Conservation (phyloP, 2,113 vertebrate genomes). For the Axis porcinus region DNA sequence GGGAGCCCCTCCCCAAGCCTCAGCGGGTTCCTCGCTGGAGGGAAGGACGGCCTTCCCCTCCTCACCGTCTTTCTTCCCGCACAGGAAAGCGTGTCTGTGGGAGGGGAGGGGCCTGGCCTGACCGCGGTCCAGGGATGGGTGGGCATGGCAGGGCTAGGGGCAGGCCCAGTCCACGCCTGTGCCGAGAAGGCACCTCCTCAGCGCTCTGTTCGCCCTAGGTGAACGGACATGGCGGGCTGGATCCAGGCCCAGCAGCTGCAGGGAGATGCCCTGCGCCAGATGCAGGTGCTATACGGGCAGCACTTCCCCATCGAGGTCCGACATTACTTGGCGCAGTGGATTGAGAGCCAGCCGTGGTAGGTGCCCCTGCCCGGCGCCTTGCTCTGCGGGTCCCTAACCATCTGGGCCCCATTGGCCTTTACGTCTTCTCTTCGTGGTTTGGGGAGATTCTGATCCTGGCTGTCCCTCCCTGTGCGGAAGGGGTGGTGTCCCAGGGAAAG, state of each 20-base stretch:
- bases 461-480: background rate
- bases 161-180: background rate
- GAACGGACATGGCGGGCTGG: conserved; percentile 94
- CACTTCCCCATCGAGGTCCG: conserved; percentile 98
- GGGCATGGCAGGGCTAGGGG: background rate
- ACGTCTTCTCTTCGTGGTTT: background rate
- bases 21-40: conserved; percentile 48
- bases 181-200: background rate
- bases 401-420: background rate
- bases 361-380: conserved; percentile 1
- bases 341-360: conserved; percentile 95
- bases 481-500: conserved; percentile 46
- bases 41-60: background rate
- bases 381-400: background rate
- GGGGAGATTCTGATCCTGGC: background rate
- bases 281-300: conserved; percentile 97
- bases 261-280: conserved; percentile 96
- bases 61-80: conserved; percentile 3
- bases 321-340: conserved; percentile 97
- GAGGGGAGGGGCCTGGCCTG: background rate
- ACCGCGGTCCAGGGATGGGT: conserved; percentile 16
- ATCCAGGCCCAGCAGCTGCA: conserved; percentile 99
- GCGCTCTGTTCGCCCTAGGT: conserved; percentile 73
- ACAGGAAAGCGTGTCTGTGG: conserved; percentile 41
- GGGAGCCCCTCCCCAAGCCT: conserved; percentile 10